Conservation (phyloP, 37 sponge, comb jelly and placozoan genomes). For the Geodia barretti region DNA sequence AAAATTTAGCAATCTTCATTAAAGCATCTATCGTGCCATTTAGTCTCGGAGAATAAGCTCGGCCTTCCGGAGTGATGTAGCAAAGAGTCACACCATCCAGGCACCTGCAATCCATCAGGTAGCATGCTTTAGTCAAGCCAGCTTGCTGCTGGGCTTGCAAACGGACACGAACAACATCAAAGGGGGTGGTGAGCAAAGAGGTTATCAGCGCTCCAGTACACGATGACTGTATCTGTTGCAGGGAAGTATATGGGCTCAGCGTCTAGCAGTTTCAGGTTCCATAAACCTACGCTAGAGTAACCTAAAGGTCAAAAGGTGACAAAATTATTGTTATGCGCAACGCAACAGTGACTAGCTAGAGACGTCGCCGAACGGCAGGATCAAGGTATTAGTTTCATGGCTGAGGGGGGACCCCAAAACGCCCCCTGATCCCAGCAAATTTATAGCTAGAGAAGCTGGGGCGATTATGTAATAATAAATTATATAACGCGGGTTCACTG, state of each 20-base stretch:
- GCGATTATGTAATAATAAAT: too few relatives aligned
- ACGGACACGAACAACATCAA: slow-evolving; percentile 91
- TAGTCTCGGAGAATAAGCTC: slow-evolving; percentile 9
- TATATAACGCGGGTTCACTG: too few relatives aligned
- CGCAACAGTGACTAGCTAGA: too few relatives aligned
- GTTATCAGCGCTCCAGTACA: slow-evolving; percentile 82
- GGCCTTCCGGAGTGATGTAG: slow-evolving; percentile 25
- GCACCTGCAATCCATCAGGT: slow-evolving; percentile 61
- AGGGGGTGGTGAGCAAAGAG: slow-evolving; percentile 83
- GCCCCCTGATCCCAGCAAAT: too few relatives aligned
- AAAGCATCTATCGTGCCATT: slow-evolving; percentile 72
- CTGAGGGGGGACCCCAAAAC: too few relatives aligned
- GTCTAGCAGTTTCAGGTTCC: background rate
- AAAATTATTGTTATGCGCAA: too few relatives aligned
- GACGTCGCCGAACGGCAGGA: too few relatives aligned
- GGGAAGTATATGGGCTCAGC: slow-evolving; percentile 35
- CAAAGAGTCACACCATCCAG: slow-evolving; percentile 55
- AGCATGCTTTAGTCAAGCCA: slow-evolving; percentile 39
- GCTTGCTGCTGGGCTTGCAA: slow-evolving; percentile 82
- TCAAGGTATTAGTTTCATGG: too few relatives aligned
- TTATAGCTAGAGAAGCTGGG: too few relatives aligned
- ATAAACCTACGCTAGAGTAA: too few relatives aligned
- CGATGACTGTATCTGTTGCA: slow-evolving; percentile 70
- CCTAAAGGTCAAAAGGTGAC: too few relatives aligned
- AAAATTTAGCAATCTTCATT: slow-evolving; percentile 66